Conservation (phyloP, 2,113 vertebrate genomes). For the Amphiprion percula region DNA sequence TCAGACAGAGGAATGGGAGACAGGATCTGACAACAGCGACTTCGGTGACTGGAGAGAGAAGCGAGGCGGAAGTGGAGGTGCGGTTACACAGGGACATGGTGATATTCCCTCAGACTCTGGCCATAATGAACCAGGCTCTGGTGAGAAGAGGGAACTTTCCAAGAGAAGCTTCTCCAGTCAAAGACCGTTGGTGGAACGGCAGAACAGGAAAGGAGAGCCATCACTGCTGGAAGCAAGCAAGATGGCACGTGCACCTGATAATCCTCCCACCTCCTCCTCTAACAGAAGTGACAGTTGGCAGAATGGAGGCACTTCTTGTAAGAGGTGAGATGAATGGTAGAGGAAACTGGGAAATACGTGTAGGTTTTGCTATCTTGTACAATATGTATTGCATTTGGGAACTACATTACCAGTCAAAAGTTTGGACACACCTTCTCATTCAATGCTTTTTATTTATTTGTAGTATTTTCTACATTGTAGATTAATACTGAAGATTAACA, state of each 20-base stretch:
- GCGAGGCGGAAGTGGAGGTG: constrained; percentile 73
- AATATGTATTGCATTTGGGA: no score
- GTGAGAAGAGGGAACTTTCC: constrained; percentile 94
- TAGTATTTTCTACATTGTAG: no score
- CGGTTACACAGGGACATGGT: constrained; percentile 70
- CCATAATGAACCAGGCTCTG: constrained; percentile 79
- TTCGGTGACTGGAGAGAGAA: constrained; percentile 93
- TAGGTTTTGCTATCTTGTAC: no score
- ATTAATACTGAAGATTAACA: no score
- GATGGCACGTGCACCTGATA: constrained; percentile 83
- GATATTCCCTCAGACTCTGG: constrained; percentile 85
- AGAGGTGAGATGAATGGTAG: constrained; percentile 85
- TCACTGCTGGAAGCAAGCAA: constrained; percentile 87
- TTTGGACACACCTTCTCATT: no score
- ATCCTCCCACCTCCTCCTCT: constrained; percentile 79
- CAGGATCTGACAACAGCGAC: constrained; percentile 95
- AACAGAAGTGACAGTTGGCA: constrained; percentile 90
- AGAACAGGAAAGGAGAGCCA: constrained; percentile 93
- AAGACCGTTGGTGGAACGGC: constrained; percentile 92
- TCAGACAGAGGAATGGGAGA: constrained; percentile 96
- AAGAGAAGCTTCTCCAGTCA: constrained; percentile 99
- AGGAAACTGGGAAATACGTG: neutral
- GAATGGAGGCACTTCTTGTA: constrained; percentile 87
- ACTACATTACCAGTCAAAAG: no score
- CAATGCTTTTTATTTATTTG: no score